Evolutionary conservation across 35 echinoderm and acorn worm species (phyloP), one percentile per base, ranked within the genome.

Genomic region (Amphiura filiformis): DNA sequence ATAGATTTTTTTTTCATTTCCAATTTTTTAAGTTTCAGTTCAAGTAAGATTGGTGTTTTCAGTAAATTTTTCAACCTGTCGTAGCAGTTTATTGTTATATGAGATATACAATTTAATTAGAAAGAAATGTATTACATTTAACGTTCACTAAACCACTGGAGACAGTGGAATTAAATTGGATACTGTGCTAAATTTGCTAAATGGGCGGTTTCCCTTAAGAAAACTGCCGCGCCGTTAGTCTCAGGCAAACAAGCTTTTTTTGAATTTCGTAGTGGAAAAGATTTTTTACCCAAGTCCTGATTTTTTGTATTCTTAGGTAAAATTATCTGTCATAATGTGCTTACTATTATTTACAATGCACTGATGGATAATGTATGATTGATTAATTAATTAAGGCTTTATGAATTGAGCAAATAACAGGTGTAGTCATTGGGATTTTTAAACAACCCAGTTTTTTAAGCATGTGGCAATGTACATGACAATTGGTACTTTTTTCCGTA

Each of bases 271-370:
- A 47, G 41, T 17, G n/a, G 20, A 70, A 70, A 18, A 11, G 7
- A 30, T 70, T 70, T 70, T 70, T 70, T 70, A 52, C 44, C 44
- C 44, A 13, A 70, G 28, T 70, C 61, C 61, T 70, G 7, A 30
- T 70, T n/a, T n/a, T 70, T 70, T 70, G 61, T 70, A 70, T 70
- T 70, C 61, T 70, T 70, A 70, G 61, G 2, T 70, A 70, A 26
- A 11, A 26, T 13, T 15, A 70, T 26, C 61, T 23, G 41, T 47
- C 41, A 47, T 17, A n/a, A n/a, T n/a, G n/a, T 47, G 5, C 4
- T 47, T 47, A 17, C 4, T 47, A 47, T 47, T 47, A 47, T 47
- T 47, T 17, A 47, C 41, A 47, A 47, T 47, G 4, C 41, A 47
- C 41, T 47, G 41, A 47, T 17, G 41, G 41, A 17, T 9, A 9